phyloP scores from a whole-genome alignment of 2,797 vertebrate species.

The Tapera naevia region DNA sequence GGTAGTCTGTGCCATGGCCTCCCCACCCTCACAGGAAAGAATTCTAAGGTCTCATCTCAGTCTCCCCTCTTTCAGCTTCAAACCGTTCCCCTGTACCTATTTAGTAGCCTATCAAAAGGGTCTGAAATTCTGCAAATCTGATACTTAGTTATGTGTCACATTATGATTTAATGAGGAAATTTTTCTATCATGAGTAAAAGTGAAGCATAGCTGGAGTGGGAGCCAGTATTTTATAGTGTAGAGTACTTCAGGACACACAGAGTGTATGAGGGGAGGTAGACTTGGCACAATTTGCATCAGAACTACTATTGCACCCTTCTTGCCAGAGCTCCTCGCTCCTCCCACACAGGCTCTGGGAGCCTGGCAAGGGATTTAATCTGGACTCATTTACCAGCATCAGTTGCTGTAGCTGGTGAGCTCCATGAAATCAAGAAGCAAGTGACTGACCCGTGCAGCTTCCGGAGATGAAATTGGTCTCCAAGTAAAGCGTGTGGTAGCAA shows the following conservation, averaged over 20 bases:
- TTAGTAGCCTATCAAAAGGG: not conserved
- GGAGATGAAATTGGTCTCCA: slow-evolving; percentile 10
- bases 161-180: not conserved
- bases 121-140: not conserved
- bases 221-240: not conserved
- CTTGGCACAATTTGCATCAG: fast-evolving
- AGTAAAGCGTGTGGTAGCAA: not conserved
- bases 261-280: not conserved
- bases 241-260: not conserved
- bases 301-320: not conserved
- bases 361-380: not conserved
- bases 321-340: not conserved
- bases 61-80: no score
- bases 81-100: not conserved
- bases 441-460: slow-evolving; percentile 18
- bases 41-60: no score
- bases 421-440: slow-evolving; percentile 12
- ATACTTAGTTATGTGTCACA: fast-evolving
- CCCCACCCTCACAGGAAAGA: no score
- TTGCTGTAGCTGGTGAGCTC: not conserved
- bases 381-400: not conserved
- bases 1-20: no score
- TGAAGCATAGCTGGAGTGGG: not conserved
- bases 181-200: not conserved
- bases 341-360: not conserved